Base-by-base conservation (phyloP, 2,888 invertebrate species). In the Drosophila parthenogenetica region DNA sequence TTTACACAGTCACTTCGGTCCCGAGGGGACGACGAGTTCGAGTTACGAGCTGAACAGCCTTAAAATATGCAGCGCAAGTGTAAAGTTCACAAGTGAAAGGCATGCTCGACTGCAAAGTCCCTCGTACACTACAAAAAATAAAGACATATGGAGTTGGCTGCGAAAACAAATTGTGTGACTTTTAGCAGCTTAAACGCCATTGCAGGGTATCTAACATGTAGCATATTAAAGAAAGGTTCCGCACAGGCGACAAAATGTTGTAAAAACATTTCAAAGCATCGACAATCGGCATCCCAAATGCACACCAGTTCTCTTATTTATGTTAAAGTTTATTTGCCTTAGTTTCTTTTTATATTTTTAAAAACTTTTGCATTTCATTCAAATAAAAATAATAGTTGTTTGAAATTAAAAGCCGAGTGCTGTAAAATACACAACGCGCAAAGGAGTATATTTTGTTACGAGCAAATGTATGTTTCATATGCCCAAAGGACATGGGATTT, bases 241-340 rank as follows among this genome's bases (percentile, higher is more conserved):
- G 35, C 17, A 16, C 25, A 39, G 60, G 45, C 59, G 42, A 25
- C 60, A 81, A 81, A 79, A 73, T 83, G 67, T 77, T 88, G 87
- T 80, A 74, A 86, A 80, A 86, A 83, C 81, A 86, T 86, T 71
- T 73, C 60, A 66, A 73, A 84, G 72, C 63, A 48, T 45, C 69
- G 59, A 16, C 80, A 25, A 63, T 69, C 62, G 67, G 46, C 66
- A 43, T 65, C 78, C 78, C 78, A 66, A 62, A 69, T 67, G 78
- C 42, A 68, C 67, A 57, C 32, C 16, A 25, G 29, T 35, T 48
- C 57, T 48, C 7, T 48, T 65, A 64, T 58, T 61, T 49, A 57
- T 63, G 64, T 68, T 70, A 78, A 78, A 69, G 49, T 70, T 63
- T 39, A 40, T 48, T 19, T 66, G 45, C 22, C 5, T 35, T 35